phyloP scores from a whole-genome alignment of 64 coral and sea anemone species.

The Pocillopora verrucosa region DNA sequence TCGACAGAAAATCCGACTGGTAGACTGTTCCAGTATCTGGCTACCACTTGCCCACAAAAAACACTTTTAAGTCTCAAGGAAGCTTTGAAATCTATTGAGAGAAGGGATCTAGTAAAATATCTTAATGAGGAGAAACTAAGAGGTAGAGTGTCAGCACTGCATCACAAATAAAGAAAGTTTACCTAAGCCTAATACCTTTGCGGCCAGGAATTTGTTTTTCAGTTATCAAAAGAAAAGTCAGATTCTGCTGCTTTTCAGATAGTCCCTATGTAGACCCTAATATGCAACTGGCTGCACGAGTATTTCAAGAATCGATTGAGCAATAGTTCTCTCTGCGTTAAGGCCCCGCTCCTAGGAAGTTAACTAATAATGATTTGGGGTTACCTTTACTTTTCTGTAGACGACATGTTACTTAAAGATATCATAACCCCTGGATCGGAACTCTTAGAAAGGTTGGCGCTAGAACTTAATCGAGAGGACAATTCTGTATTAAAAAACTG shows the following conservation, averaged over 20 bases:
- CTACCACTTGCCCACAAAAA: not conserved
- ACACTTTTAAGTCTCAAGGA: not conserved
- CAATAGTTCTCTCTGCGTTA: not conserved
- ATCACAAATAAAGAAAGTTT: no score
- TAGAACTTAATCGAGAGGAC: not conserved
- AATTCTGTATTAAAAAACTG: no score
- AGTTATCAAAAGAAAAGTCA: no score
- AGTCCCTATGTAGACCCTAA: no score
- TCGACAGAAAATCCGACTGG: not conserved
- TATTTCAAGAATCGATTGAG: not conserved
- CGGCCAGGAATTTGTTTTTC: no score
- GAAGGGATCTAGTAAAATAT: not conserved
- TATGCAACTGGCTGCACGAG: no score
- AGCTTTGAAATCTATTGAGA: not conserved
- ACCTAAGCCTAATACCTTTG: no score
- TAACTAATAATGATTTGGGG: not conserved
- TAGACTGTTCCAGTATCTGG: not conserved
- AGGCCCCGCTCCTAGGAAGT: not conserved
- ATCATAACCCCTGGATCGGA: not conserved
- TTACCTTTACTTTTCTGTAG: not conserved
- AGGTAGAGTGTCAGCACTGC: not conserved
- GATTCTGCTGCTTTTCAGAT: no score
- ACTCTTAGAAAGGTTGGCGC: not conserved
- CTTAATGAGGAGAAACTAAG: not conserved
- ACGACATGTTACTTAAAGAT: not conserved